Evolutionary conservation across 2,888 invertebrate genomes (phyloP).

Genomic region (Melieria crassipennis): DNA sequence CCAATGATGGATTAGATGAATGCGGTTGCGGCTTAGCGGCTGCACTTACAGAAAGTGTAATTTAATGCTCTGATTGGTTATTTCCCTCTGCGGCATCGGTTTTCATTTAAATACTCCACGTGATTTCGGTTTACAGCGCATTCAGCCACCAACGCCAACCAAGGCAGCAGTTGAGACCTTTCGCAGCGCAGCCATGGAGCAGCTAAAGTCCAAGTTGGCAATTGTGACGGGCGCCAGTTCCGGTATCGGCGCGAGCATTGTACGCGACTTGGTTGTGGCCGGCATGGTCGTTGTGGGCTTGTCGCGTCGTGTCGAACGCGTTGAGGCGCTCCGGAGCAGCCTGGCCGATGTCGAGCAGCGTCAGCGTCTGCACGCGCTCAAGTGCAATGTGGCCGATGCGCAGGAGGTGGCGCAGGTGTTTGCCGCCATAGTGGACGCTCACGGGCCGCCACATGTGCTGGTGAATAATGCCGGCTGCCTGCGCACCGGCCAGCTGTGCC

Average conservation of each 20-base stretch:
- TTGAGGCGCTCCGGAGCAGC: slow-evolving; percentile 43
- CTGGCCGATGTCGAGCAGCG: slow-evolving; percentile 38
- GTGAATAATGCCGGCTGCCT: slow-evolving; percentile 71
- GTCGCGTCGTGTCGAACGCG: slow-evolving; percentile 65
- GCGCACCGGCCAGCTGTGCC: slow-evolving; percentile 44
- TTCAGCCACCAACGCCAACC: not conserved
- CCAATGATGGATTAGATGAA: no score
- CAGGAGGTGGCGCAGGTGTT: slow-evolving; percentile 68
- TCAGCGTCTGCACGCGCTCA: slow-evolving; percentile 40
- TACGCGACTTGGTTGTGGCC: slow-evolving; percentile 62
- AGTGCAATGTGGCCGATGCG: slow-evolving; percentile 67
- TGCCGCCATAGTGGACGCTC: slow-evolving; percentile 64
- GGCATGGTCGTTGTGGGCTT: slow-evolving; percentile 69
- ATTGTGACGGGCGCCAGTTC: slow-evolving; percentile 72
- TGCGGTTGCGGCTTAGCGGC: no score
- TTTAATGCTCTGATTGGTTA: no score
- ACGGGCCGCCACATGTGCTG: slow-evolving; percentile 69
- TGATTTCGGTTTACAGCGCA: not conserved
- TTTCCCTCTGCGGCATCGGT: not conserved
- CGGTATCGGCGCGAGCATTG: slow-evolving; percentile 69
- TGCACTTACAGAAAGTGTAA: no score
- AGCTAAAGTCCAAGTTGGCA: slow-evolving; percentile 67
- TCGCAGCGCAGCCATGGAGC: slow-evolving; percentile 62
- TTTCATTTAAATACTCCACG: not conserved
- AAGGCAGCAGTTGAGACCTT: not conserved